Evolutionary conservation across 2,888 invertebrate genomes (phyloP).

Genomic region (Platycheirus rosarum): DNA sequence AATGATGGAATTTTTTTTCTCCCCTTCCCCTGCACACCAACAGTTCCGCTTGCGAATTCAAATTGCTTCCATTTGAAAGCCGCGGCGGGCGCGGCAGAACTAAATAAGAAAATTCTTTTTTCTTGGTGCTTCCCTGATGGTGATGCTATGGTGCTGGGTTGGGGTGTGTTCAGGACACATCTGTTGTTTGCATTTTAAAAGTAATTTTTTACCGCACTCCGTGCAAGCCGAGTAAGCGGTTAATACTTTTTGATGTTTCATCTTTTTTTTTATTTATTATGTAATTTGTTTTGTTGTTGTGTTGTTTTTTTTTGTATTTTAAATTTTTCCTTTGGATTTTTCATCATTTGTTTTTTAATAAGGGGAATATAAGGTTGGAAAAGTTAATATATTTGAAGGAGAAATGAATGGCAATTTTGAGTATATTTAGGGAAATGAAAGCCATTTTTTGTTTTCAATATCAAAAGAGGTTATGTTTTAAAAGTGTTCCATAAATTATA

Average conservation of each 20-base stretch:
- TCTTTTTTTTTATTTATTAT: conserved; percentile 74
- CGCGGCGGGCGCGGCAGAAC: conserved; percentile 31
- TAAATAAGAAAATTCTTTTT: conserved; percentile 67
- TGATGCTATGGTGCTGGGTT: conserved; percentile 35
- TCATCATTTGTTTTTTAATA: conserved; percentile 61
- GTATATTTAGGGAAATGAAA: conserved; percentile 26
- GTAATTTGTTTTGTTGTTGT: conserved; percentile 69
- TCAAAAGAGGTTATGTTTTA: background rate
- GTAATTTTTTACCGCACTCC: conserved; percentile 73
- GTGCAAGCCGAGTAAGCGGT: conserved; percentile 60
- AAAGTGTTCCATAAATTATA: too few relatives aligned
- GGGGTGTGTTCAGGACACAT: conserved; percentile 67
- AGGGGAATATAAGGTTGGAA: conserved; percentile 1
- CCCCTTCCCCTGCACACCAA: background rate
- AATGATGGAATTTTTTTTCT: conserved; percentile 66
- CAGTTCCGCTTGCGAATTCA: conserved; percentile 57
- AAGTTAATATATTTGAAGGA: conserved; percentile 9
- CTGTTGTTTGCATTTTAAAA: conserved; percentile 74
- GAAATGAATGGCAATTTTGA: conserved; percentile 22
- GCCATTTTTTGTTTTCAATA: conserved; percentile 20
- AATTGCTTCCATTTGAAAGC: conserved; percentile 46
- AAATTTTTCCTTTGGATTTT: conserved; percentile 52
- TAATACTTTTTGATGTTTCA: conserved; percentile 74
- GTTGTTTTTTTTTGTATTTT: conserved; percentile 7
- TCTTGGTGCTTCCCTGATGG: conserved; percentile 17